A percentile compares a stretch with the other conserved stretches of the same genome.
phyloP scores from a whole-genome alignment of 2,888 invertebrate genomes.

The Ecdyonurus torrentis region DNA sequence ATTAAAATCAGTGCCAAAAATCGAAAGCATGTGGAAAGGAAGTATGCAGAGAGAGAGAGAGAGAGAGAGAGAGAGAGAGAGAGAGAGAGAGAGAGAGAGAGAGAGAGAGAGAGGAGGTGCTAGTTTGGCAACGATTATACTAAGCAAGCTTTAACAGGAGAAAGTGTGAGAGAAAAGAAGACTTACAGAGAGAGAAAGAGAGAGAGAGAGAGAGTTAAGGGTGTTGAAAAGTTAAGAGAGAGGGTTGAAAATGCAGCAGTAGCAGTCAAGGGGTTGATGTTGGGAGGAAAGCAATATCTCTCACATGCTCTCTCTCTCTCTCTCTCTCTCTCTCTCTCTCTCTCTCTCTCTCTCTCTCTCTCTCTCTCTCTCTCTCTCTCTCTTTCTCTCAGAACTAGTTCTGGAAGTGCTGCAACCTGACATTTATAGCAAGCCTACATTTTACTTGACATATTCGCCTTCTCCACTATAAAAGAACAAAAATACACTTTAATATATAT shows the following conservation, averaged over 20 bases:
- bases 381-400: too few species aligned
- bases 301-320: neutral
- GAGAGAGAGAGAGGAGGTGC: neutral
- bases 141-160: too few species aligned
- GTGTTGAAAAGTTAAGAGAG: neutral
- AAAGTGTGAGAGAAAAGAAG: too few species aligned
- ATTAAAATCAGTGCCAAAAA: too few species aligned
- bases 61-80: too few species aligned
- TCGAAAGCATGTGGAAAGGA: too few species aligned
- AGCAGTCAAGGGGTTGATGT: too few species aligned
- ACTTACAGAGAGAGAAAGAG: too few species aligned
- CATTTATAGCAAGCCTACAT: neutral
- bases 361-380: too few species aligned
- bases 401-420: neutral
- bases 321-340: too few species aligned
- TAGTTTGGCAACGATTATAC: neutral
- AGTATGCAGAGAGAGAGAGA: too few species aligned
- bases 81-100: neutral
- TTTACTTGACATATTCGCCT: neutral
- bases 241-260: neutral
- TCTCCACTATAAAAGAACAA: neutral
- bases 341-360: too few species aligned
- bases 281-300: neutral
- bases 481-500: neutral
- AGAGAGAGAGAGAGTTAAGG: neutral